A percentile compares a stretch with the other conserved stretches of the same genome.
Conservation (phyloP, 2,888 invertebrate genomes). For the Lasioglossum morio region DNA sequence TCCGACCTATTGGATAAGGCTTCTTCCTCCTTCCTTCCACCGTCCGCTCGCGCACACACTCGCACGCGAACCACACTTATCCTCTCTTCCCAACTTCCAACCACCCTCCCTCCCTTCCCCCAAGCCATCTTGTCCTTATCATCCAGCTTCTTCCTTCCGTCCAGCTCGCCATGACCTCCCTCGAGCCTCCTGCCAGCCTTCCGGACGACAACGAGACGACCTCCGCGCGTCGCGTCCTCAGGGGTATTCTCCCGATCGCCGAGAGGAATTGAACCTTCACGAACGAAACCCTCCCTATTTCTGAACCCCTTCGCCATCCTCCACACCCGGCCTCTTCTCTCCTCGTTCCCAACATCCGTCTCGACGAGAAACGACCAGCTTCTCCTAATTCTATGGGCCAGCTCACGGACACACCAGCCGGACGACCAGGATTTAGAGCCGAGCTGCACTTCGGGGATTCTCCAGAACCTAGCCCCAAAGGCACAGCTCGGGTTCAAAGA, state of each 20-base stretch:
- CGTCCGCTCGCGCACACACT: neutral
- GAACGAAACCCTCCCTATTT: slow-evolving; percentile 53
- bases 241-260: slow-evolving; percentile 66
- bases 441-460: slow-evolving; percentile 79
- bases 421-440: slow-evolving; percentile 72
- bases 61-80: slow-evolving; percentile 36
- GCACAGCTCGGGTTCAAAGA: slow-evolving; percentile 9
- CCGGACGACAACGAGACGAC: slow-evolving; percentile 47
- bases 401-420: neutral
- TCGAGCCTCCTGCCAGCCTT: slow-evolving; percentile 10
- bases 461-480: neutral
- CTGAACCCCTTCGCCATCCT: neutral
- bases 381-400: slow-evolving; percentile 67
- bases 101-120: neutral
- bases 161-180: neutral
- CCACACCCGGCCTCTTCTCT: neutral
- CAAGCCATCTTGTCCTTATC: slow-evolving; percentile 60
- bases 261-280: slow-evolving; percentile 71
- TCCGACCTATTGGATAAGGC: slow-evolving; percentile 68
- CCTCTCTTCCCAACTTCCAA: slow-evolving; percentile 9
- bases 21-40: slow-evolving; percentile 30
- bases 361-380: slow-evolving; percentile 51
- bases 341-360: slow-evolving; percentile 35
- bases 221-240: slow-evolving; percentile 42
- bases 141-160: slow-evolving; percentile 16